Base-by-base conservation (phyloP, 2,888 invertebrate species). In the Eupithecia exiguata region DNA sequence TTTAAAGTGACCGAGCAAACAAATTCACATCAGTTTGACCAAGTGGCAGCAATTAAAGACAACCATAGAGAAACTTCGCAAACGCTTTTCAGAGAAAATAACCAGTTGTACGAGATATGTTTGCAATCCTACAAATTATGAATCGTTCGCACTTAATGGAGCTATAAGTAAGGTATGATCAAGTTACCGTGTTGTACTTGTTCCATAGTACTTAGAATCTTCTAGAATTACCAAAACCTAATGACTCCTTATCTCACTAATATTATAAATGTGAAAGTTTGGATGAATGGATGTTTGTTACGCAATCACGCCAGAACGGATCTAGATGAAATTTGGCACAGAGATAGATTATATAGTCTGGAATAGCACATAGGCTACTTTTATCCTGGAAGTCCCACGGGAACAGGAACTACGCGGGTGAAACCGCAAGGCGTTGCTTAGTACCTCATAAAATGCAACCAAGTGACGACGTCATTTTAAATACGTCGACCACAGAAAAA, bases 1-100 rank as follows among this genome's bases (percentile, higher is more conserved):
- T 82, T 80, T 88, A 85, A 87, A 88, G 84, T 88, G 82, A 76
- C 61, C 40, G 65, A 61, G 65, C 65, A 72, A 69, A 72, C 46
- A 66, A 70, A 71, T 66, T 71, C 71, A 30, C 66, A 61, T 73
- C 61, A 58, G 35, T 43, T 43, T 43, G 43, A 62, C 43, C 70
- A 66, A 71, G 66, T 66, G 70, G 53, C 49, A 53, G 43, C 58
- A 71, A 71, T 66, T 71, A 71, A 71, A 71, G 38, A 71, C 66
- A 36, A 53, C 36, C 49, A 38, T 43, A 40, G 71, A 30, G 58
- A 66, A 71, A 71, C 70, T 71, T 71, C 49, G 49, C 70, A 53
- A 70, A 71, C 25, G 58, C 53, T 71, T 71, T 66, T 66, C 70
- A 58, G 58, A 71, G 71, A 71, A 71, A 71, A 43, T 53, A 71